phyloP scores from a whole-genome alignment of 2,113 vertebrate species.

The Halcyon malimbica region DNA sequence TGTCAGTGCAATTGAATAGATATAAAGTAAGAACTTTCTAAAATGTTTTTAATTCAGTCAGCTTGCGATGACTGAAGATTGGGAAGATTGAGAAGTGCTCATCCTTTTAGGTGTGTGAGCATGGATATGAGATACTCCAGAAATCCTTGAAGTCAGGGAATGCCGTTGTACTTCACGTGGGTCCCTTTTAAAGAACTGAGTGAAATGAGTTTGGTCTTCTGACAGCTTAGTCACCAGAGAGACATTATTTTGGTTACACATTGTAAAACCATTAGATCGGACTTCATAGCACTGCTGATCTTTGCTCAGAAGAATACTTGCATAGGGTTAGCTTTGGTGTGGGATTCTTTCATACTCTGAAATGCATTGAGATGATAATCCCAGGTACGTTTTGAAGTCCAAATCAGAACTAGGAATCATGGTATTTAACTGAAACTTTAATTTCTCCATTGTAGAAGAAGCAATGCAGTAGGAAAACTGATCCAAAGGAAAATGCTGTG shows the following conservation, averaged over 20 bases:
- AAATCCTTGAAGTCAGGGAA: neutral
- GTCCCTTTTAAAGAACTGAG: neutral
- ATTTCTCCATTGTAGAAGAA: neutral
- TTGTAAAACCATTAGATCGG: constrained; percentile 1
- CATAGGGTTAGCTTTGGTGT: neutral
- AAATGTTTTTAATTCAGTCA: neutral
- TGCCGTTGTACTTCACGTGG: neutral
- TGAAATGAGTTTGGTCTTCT: neutral
- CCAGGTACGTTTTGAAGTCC: neutral
- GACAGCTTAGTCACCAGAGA: neutral
- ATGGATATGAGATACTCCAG: neutral
- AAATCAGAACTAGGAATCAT: neutral
- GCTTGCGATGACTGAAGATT: neutral
- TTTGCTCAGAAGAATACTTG: constrained; percentile 5
- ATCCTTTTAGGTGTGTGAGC: neutral
- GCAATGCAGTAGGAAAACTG: neutral
- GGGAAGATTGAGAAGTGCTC: neutral
- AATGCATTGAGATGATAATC: neutral
- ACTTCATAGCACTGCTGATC: neutral
- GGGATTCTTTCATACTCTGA: neutral
- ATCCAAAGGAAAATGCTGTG: rapidly evolving
- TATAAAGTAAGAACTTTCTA: neutral
- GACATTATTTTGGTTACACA: neutral
- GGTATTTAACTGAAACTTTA: neutral
- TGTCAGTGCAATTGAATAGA: neutral